Evolutionary conservation across 1,140 invertebrate species (phyloP), one percentile per base, ranked within the genome.

Genomic region (Drosophila ambigua): DNA sequence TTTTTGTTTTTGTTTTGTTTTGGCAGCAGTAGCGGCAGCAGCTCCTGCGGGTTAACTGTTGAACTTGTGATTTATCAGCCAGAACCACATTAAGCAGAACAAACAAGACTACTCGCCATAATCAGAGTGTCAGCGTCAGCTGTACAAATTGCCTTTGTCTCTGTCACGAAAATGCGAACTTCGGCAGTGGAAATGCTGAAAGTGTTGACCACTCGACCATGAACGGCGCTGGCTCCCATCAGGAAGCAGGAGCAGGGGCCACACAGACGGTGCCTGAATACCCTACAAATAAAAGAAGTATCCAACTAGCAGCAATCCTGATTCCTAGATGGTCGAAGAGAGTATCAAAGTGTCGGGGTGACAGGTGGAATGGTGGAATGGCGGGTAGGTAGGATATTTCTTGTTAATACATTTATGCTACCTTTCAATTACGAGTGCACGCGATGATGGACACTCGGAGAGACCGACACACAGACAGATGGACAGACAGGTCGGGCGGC

Each of bases 61-160:
- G 31, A 58, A 43, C 66, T 57, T 79, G 78, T 75, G 77, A 80
- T 80, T 75, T 82, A 76, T 72, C 62, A 61, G 51, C 39, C 46
- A 66, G 52, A 72, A 64, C 44, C 62, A 51, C 23, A 44, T 50
- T 31, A 44, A 23, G n/a, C 52, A 68, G 46, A 51, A 61, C 15
- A 57, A 63, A 45, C 26, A 54, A 52, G 43, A 78, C 65, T 60
- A 77, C 5, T 28, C 26, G 26, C 26, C 3, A 77, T 72, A 72
- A 77, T 77, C 57, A 80, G 50, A 71, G 53, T 75, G 64, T 66
- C 64, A 59, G 48, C 54, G 71, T 65, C 77, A 52, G 58, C 51
- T 57, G 57, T 58, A 84, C 81, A 85, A 84, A 84, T 84, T 85
- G 82, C 81, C 81, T 84, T 84, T 84, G 81, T 84, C 71, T 69